phyloP scores from a whole-genome alignment of 1,140 invertebrate genomes.

The Papilio helenus region DNA sequence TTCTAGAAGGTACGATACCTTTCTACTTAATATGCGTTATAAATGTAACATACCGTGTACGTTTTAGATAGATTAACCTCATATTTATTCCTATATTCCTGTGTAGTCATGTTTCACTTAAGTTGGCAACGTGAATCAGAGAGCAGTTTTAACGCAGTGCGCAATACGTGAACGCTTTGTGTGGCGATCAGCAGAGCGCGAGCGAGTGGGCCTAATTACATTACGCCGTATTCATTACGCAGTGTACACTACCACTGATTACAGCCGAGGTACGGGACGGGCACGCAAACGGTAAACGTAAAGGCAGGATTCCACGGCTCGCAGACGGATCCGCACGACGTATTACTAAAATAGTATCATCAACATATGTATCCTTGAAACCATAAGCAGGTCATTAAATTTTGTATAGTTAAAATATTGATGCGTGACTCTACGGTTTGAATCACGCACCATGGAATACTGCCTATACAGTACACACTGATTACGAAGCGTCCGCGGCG shows the following conservation, averaged over 20 bases:
- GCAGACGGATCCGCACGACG: background rate
- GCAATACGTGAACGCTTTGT: conserved; percentile 28
- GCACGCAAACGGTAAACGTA: background rate
- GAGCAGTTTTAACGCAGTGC: conserved; percentile 24
- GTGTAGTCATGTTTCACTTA: background rate
- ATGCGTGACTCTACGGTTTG: background rate
- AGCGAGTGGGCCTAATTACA: conserved; percentile 16
- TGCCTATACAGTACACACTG: background rate
- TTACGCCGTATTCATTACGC: conserved; percentile 20
- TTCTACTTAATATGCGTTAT: background rate
- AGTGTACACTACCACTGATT: conserved; percentile 8
- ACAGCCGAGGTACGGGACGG: background rate
- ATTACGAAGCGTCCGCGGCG: background rate
- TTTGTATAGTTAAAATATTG: no score
- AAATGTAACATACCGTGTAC: no score
- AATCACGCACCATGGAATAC: background rate
- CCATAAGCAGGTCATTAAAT: no score
- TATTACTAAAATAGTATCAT: background rate
- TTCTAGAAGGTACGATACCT: no score
- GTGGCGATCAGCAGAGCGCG: background rate
- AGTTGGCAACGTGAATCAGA: conserved; percentile 15
- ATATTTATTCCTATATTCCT: background rate
- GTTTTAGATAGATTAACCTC: background rate
- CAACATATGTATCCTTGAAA: no score
- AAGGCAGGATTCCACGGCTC: background rate